Evolutionary conservation across 2,888 invertebrate genomes (phyloP).

Genomic region (Diarsia mendica): DNA sequence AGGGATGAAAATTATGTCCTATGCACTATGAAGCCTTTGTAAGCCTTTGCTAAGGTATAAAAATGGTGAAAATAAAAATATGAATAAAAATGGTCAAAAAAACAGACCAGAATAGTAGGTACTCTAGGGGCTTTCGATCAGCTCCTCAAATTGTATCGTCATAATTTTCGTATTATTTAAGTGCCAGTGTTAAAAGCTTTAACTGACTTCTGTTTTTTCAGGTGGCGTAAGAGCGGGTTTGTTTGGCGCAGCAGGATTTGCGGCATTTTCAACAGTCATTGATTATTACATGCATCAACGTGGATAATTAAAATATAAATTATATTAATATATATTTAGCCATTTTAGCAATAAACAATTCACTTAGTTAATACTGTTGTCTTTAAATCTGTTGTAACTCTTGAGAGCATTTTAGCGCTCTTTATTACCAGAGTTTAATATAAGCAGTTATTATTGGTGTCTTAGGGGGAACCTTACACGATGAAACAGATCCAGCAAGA

Average conservation of each 20-base stretch:
- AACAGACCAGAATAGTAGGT: not conserved
- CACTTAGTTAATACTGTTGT: constrained; percentile 11
- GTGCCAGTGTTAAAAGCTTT: not conserved
- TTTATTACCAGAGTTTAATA: not conserved
- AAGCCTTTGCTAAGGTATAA: not conserved
- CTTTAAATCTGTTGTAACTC: constrained; percentile 4
- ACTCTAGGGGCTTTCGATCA: not conserved
- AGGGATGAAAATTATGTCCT: not conserved
- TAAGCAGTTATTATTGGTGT: not conserved
- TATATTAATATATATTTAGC: constrained; percentile 34
- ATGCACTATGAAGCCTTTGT: not conserved
- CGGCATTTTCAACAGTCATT: constrained; percentile 98
- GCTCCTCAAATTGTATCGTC: not conserved
- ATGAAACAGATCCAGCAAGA: no score
- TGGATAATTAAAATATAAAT: constrained; percentile 57
- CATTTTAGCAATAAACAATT: constrained; percentile 54
- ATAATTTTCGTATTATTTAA: not conserved
- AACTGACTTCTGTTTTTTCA: constrained; percentile 77
- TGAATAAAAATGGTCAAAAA: not conserved
- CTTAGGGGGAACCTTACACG: no score
- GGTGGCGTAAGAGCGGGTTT: constrained; percentile 98
- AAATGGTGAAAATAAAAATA: not conserved
- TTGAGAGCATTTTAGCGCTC: not conserved
- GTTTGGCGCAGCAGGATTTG: constrained; percentile 98
- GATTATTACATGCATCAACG: constrained; percentile 97